Evolutionary conservation across 1,140 invertebrate genomes (phyloP), one percentile per base, ranked within the genome.

Genomic region (Drosophila seguyi): DNA sequence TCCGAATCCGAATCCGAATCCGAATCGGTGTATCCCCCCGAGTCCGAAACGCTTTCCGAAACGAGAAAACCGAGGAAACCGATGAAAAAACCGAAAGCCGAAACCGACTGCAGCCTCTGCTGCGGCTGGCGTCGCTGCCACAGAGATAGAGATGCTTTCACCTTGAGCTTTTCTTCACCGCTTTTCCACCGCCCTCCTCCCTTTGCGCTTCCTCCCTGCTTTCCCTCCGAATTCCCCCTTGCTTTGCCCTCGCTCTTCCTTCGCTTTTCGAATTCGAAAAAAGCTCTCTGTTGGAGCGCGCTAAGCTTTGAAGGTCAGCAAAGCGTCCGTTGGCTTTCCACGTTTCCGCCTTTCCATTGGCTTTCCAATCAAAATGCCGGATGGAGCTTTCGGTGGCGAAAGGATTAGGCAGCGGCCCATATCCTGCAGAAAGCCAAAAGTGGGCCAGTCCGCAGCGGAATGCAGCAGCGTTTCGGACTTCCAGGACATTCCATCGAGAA

Each of bases 401-500:
- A 34, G 50, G 50, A 52, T 52, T 18, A 34, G 50, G 29, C 48
- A 20, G 18, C 50, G 14, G 50, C 4, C 13, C 50, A 36, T 16
- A 11, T 50, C 59, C 34, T 67, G 65, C 59, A 50, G 65, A 69
- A 29, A 60, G 77, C 77, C 67, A 47, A 67, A 85, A 85, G 56
- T 85, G 81, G 81, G 78, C 42, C 82, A 85, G 60, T 25, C 62
- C 67, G 67, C 74, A 83, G 57, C 50, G 29, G 62, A 73, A 80
- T 85, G 81, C 78, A 86, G 78, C 62, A 61, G 50, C 73, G 47
- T 81, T 85, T 85, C 81, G 82, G 77, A 59, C 39, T 85, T 85
- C 81, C 81, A 38, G 57, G 42, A 57, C n/a, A 25, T 69, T 77
- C 58, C 77, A 52, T 41, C 10, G 25, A n/a, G 25, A 63, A 72